phyloP scores from a whole-genome alignment of 1,140 invertebrate genomes.

The Globodera rostochiensis region DNA sequence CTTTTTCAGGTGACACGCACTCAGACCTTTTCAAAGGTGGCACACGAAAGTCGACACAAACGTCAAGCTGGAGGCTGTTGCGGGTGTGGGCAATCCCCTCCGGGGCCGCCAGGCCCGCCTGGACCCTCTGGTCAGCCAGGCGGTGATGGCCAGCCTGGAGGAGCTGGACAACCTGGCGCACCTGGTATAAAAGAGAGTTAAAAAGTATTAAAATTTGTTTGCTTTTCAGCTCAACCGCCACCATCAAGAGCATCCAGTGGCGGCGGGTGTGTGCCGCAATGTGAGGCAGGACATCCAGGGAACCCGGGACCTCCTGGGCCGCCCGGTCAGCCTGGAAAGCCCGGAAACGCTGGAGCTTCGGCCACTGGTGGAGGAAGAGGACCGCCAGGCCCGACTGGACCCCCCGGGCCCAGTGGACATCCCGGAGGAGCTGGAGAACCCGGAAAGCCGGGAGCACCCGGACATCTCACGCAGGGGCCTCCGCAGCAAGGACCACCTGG shows the following conservation, averaged over 20 bases:
- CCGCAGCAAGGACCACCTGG: background rate
- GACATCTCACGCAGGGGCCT: slow-evolving; percentile 31
- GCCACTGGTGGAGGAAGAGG: slow-evolving; percentile 34
- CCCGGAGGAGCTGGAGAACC: slow-evolving; percentile 37
- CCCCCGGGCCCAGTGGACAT: slow-evolving; percentile 36
- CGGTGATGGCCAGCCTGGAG: slow-evolving; percentile 17
- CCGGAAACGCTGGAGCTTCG: slow-evolving; percentile 35
- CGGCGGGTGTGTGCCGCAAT: background rate
- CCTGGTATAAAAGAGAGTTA: background rate
- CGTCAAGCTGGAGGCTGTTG: slow-evolving; percentile 33
- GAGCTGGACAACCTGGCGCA: slow-evolving; percentile 2
- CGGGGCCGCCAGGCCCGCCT: slow-evolving; percentile 48
- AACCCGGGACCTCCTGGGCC: slow-evolving; percentile 43
- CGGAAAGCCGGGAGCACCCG: slow-evolving; percentile 32
- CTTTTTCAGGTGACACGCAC: background rate
- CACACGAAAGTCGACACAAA: background rate
- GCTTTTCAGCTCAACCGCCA: slow-evolving; percentile 8
- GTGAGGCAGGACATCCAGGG: slow-evolving; percentile 17
- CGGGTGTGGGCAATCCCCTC: slow-evolving; percentile 45
- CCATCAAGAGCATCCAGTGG: background rate
- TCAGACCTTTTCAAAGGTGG: background rate
- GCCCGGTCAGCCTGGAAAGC: slow-evolving; percentile 37
- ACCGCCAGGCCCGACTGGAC: slow-evolving; percentile 39
- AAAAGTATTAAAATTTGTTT: background rate
- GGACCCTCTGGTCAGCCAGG: slow-evolving; percentile 37